phyloP scores from a whole-genome alignment of 1,140 invertebrate species.

The Saccostrea cuccullata region DNA sequence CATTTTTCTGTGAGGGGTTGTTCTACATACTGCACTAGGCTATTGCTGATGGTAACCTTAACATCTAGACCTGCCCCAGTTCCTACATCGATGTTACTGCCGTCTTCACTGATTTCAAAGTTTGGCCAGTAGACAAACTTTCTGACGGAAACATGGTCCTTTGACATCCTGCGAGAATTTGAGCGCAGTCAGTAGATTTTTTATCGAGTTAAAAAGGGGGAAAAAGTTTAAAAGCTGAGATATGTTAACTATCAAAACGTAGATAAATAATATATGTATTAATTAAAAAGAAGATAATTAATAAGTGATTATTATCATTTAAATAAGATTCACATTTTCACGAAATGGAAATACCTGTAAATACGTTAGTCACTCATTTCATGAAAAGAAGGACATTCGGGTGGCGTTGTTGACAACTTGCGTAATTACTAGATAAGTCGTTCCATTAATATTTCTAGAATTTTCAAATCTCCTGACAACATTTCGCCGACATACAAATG shows the following conservation, averaged over 20 bases:
- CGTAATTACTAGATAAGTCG: background rate
- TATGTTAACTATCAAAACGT: too few species aligned
- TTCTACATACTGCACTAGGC: constrained; percentile 34
- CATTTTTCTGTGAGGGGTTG: constrained; percentile 42
- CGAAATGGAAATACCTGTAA: background rate
- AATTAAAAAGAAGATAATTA: too few species aligned
- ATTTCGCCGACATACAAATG: too few species aligned
- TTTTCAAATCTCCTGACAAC: too few species aligned
- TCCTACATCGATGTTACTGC: constrained; percentile 16
- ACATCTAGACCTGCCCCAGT: constrained; percentile 33
- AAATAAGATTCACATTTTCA: too few species aligned
- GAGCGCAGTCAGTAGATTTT: too few species aligned
- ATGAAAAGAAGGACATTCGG: constrained; percentile 8
- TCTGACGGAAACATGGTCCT: background rate
- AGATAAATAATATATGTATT: too few species aligned
- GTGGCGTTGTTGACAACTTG: constrained; percentile 32
- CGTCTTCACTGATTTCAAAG: constrained; percentile 26
- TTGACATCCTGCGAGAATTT: background rate
- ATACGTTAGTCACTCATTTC: background rate
- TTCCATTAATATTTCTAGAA: background rate
- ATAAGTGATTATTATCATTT: too few species aligned
- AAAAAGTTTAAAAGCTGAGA: too few species aligned
- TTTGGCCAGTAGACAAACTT: constrained; percentile 43
- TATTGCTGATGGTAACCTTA: constrained; percentile 30
- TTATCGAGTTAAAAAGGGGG: too few species aligned